Conservation (phyloP, 2,888 invertebrate genomes). For the Diadromus collaris region DNA sequence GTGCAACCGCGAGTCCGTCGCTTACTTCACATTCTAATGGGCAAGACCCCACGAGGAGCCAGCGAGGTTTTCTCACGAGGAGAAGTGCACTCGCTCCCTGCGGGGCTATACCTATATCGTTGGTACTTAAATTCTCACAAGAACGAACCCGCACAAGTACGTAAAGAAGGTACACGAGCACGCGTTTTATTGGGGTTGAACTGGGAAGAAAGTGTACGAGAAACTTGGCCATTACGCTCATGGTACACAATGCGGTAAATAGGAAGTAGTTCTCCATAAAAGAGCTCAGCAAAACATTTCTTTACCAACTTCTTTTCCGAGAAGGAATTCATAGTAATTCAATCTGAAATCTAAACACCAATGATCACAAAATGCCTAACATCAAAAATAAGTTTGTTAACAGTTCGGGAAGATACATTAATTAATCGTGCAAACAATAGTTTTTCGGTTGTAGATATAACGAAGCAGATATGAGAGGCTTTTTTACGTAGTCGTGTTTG, state of each 20-base stretch:
- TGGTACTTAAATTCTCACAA: slow-evolving; percentile 4
- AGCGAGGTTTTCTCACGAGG: slow-evolving; percentile 51
- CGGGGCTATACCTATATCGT: slow-evolving; percentile 10
- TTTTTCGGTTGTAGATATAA: neutral
- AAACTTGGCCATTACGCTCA: slow-evolving; percentile 38
- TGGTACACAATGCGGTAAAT: slow-evolving; percentile 45
- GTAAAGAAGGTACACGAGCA: slow-evolving; percentile 26
- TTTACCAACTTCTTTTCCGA: too few species aligned
- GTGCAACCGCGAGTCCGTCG: slow-evolving; percentile 26
- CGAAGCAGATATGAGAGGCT: neutral
- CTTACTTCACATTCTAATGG: slow-evolving; percentile 52
- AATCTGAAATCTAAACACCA: too few species aligned
- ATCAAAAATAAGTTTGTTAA: neutral
- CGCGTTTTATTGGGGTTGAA: slow-evolving; percentile 42
- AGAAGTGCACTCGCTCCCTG: slow-evolving; percentile 27
- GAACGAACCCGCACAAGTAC: slow-evolving; percentile 3
- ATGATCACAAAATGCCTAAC: too few species aligned
- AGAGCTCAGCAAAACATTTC: neutral
- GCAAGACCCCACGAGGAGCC: slow-evolving; percentile 52
- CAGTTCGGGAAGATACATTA: neutral
- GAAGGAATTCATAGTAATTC: too few species aligned
- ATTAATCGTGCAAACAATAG: neutral
- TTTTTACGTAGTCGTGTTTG: neutral
- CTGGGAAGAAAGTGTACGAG: slow-evolving; percentile 16
- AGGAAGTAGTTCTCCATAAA: slow-evolving; percentile 37